Evolutionary conservation across 2,797 vertebrate genomes (phyloP).

Genomic region (Xenentodon cancila): DNA sequence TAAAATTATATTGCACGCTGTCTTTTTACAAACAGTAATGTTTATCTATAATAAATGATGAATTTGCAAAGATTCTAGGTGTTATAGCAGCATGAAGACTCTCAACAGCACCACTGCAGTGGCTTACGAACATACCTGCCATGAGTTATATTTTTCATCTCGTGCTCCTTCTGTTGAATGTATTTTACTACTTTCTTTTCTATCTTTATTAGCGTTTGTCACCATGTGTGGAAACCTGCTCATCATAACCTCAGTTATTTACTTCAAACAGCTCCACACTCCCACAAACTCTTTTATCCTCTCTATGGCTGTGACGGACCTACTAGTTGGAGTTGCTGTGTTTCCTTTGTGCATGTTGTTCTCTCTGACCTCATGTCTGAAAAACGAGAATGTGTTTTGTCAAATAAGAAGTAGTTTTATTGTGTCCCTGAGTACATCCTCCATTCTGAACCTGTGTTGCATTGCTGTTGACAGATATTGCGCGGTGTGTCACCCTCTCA

Average conservation of each 20-base stretch:
- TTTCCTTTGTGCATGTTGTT: conserved; percentile 48
- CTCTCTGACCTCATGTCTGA: conserved; percentile 35
- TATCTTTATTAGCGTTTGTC: conserved; percentile 21
- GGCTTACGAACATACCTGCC: too few relatives aligned
- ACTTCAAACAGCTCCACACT: conserved; percentile 90
- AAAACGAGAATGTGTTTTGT: conserved; percentile 33
- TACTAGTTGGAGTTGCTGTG: conserved; percentile 80
- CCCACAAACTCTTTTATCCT: conserved; percentile 88
- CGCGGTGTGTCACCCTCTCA: conserved; percentile 55
- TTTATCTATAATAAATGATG: too few relatives aligned
- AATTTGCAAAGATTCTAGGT: too few relatives aligned
- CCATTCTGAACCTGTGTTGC: conserved; percentile 52
- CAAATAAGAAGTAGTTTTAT: conserved; percentile 35
- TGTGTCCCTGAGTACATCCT: conserved; percentile 31
- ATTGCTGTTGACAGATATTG: conserved; percentile 58
- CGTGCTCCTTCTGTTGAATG: conserved; percentile 19
- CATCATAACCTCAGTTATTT: conserved; percentile 87
- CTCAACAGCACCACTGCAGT: too few relatives aligned
- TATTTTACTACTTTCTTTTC: conserved; percentile 18
- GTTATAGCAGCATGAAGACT: too few relatives aligned
- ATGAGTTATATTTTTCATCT: too few relatives aligned
- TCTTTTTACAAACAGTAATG: too few relatives aligned
- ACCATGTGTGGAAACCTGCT: conserved; percentile 67
- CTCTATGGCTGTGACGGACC: conserved; percentile 86
- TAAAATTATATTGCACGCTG: too few relatives aligned